A percentile compares a stretch with the other conserved stretches of the same genome.
Conservation (phyloP, 2,113 vertebrate species). For the Muscicapa adusta region DNA sequence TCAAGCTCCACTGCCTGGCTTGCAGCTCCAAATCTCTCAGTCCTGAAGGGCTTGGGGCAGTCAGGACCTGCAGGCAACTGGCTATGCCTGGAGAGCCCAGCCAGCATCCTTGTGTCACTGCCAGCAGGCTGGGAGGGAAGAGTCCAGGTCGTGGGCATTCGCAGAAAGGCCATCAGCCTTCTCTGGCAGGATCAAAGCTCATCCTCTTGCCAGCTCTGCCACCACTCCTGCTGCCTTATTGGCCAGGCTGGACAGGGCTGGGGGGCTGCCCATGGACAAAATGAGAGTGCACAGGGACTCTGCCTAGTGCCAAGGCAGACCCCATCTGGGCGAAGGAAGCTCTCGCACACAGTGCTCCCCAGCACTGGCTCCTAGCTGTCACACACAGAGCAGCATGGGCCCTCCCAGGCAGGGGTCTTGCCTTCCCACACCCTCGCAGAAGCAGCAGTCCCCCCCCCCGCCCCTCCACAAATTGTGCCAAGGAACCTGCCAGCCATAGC, state of each 20-base stretch:
- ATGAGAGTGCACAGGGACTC: neutral
- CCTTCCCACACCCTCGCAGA: neutral
- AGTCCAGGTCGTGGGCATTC: neutral
- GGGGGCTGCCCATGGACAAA: neutral
- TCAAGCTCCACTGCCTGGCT: neutral
- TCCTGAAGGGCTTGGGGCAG: fast-evolving
- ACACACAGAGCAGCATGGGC: neutral
- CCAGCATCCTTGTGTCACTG: neutral
- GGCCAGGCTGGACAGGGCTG: neutral
- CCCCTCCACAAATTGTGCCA: neutral
- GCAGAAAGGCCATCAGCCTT: neutral
- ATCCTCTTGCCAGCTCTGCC: neutral
- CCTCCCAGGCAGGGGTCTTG: neutral
- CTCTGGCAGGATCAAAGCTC: neutral
- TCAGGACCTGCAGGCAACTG: neutral
- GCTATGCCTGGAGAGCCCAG: neutral
- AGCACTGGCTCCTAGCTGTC: neutral
- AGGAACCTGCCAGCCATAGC: constrained; percentile 4
- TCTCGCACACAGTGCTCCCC: fast-evolving
- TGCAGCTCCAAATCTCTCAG: neutral
- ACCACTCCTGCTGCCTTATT: neutral
- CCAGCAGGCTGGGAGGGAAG: neutral
- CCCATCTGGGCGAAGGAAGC: fast-evolving
- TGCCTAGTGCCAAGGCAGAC: neutral
- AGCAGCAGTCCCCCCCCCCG: neutral